Percentiles rank a stretch among this genome's conserved stretches.
These are phyloP conservation scores for Syritta pipiens DNA, from an alignment of 2,888 invertebrate species.

Conservation along the genomic window DNA sequence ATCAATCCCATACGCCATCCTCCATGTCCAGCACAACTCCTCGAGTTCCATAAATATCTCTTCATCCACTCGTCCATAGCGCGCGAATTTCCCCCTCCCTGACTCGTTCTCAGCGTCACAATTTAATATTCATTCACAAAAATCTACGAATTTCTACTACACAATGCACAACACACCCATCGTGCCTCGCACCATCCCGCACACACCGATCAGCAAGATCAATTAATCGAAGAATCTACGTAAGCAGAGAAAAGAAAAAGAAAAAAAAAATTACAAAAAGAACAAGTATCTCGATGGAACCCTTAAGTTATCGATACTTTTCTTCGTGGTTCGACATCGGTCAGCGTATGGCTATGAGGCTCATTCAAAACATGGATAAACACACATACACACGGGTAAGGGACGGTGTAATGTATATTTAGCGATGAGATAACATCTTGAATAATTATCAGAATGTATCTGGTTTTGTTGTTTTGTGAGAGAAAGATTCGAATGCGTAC, in stretches of 20 bases:
- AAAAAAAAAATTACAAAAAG: constrained; percentile 1
- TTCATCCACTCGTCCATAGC: constrained; percentile 8
- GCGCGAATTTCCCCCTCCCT: neutral
- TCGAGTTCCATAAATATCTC: constrained; percentile 21
- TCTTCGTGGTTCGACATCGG: constrained; percentile 24
- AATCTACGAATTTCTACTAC: constrained; percentile 23
- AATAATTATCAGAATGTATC: constrained; percentile 55
- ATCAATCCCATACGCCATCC: constrained; percentile 9
- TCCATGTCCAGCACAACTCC: constrained; percentile 13
- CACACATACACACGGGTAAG: neutral
- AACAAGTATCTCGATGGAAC: constrained; percentile 37
- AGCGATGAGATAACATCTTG: constrained; percentile 54
- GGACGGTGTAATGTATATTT: too few species aligned
- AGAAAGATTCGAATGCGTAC: constrained; percentile 8
- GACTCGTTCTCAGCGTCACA: neutral
- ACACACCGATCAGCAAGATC: constrained; percentile 6
- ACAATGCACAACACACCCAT: neutral
- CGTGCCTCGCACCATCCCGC: neutral
- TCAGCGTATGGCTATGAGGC: constrained; percentile 35
- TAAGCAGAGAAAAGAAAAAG: neutral
- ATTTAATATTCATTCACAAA: constrained; percentile 61
- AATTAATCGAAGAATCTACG: constrained; percentile 31
- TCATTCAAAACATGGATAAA: constrained; percentile 1
- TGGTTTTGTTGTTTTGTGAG: constrained; percentile 34
- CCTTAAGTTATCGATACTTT: constrained; percentile 50